Conservation (phyloP, 2,888 invertebrate genomes). For the Conomelus anceps region DNA sequence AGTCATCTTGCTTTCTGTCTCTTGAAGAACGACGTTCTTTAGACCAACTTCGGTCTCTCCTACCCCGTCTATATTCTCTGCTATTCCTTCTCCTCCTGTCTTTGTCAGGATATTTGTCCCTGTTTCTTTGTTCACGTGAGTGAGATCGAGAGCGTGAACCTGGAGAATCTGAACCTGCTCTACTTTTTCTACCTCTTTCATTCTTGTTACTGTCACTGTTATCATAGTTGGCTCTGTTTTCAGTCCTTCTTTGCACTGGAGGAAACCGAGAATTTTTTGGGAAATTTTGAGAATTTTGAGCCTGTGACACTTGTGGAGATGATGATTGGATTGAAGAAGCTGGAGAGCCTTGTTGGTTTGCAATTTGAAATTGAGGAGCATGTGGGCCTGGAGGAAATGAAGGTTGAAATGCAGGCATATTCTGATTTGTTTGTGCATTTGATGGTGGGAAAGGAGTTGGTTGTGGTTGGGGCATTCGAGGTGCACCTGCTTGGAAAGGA, state of each 20-base stretch:
- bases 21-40: slow-evolving; percentile 32
- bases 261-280: neutral
- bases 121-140: slow-evolving; percentile 34
- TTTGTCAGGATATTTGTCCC: slow-evolving; percentile 44
- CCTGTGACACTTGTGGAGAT: neutral
- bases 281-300: neutral
- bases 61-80: slow-evolving; percentile 37
- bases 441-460: neutral
- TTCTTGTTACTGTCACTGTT: slow-evolving; percentile 22
- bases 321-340: neutral
- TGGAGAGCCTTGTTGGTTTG: neutral
- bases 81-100: slow-evolving; percentile 47
- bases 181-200: slow-evolving; percentile 43
- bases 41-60: slow-evolving; percentile 44
- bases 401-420: neutral
- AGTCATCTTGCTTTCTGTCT: slow-evolving; percentile 29
- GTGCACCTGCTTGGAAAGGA: neutral
- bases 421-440: neutral
- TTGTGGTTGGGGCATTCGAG: neutral
- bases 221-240: slow-evolving; percentile 32
- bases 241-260: neutral
- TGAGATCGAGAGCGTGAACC: slow-evolving; percentile 28
- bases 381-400: slow-evolving; percentile 1
- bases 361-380: neutral
- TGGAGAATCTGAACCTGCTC: slow-evolving; percentile 41